Base-by-base conservation (phyloP, 1,140 invertebrate species). In the Drosophila saltans region DNA sequence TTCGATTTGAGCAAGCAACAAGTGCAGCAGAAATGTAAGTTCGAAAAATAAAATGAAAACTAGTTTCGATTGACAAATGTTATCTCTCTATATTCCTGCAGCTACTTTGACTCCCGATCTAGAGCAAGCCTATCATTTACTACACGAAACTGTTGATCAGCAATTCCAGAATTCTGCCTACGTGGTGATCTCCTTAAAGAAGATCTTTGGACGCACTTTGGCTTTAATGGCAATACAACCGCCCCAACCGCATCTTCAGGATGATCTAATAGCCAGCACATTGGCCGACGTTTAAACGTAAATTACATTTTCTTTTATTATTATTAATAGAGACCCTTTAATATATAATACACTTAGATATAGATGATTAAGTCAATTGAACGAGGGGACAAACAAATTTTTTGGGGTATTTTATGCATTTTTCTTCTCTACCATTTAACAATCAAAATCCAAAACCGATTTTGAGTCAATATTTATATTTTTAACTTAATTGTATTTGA, bases 1-100 rank as follows among this genome's bases (percentile, higher is more conserved):
- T 98, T 98, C 92, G 95, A 97, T 90, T 75, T 92, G 2, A 77
- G 60, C 48, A 92, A 89, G 58, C 90, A 91, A 72, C 85, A 92
- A 61, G 63, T 81, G 60, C 74, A 82, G 10, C 83, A 92, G 24
- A 92, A 92, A 72, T 75, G 90, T 91, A 65, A 72, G 77, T 30
- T 3, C 3, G 10, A 30, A 8, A 0, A 1, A 39, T 41, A 16
- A 36, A 16, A 43, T 40, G 5, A 30, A 3, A 26, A 16, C 1
- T 30, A 30, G n/a, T n/a, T n/a, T n/a, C n/a, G n/a, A 30, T 30
- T 2, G 28, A 0, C 2, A 30, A 30, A 30, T 2, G 28, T 2
- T 30, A 3, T 24, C 7, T n/a, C 28, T 43, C 7, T 24, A n/a
- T 36, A 11, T 63, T 41, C 33, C 61, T 86, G 81, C 85, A 85